Evolutionary conservation across 2,888 invertebrate genomes (phyloP).

Genomic region (Caenorhabditis zanzibari): DNA sequence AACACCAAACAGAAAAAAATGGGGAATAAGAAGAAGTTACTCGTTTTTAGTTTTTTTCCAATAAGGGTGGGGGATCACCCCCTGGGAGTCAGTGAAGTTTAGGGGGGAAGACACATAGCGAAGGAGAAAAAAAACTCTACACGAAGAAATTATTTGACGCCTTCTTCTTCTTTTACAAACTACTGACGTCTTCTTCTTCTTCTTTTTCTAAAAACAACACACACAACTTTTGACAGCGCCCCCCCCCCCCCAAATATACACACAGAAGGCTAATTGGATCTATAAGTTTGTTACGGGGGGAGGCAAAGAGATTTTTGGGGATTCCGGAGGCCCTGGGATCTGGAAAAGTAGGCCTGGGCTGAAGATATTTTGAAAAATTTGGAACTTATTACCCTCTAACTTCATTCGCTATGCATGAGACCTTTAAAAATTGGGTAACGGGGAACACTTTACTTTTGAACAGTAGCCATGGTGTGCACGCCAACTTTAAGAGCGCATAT

Average conservation of each 20-base stretch:
- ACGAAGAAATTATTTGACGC: constrained; percentile 32
- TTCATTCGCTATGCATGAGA: too few relatives aligned
- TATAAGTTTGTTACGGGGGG: constrained; percentile 16
- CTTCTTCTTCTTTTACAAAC: constrained; percentile 16
- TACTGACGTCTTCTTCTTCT: constrained; percentile 13
- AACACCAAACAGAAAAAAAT: not conserved
- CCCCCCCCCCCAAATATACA: too few relatives aligned
- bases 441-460: too few relatives aligned
- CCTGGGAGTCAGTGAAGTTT: constrained; percentile 15
- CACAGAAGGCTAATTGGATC: constrained; percentile 15
- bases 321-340: too few relatives aligned
- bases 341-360: too few relatives aligned
- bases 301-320: not conserved
- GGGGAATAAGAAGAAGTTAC: constrained; percentile 11
- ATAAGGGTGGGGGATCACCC: constrained; percentile 7
- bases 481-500: too few relatives aligned
- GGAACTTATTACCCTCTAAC: too few relatives aligned
- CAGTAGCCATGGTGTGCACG: too few relatives aligned
- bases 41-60: constrained; percentile 11
- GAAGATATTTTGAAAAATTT: too few relatives aligned
- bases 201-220: constrained; percentile 17
- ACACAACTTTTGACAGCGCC: constrained; percentile 28
- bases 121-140: not conserved
- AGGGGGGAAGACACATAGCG: too few relatives aligned
- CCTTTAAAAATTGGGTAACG: too few relatives aligned